phyloP scores from a whole-genome alignment of 2,797 vertebrate genomes.

The Adelosebastes latens region DNA sequence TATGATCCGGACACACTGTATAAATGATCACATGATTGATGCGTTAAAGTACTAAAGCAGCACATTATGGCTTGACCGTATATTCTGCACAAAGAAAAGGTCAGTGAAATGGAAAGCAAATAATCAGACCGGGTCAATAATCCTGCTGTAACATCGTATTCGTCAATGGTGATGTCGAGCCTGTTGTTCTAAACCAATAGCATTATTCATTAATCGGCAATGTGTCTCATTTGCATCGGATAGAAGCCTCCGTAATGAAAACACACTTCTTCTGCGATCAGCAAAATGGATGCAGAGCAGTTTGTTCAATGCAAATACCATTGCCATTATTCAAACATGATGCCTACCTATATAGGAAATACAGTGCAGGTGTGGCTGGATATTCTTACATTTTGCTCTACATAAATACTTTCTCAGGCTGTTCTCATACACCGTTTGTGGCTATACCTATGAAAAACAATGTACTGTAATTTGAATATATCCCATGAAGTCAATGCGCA shows the following conservation, averaged over 20 bases:
- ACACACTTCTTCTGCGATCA: conserved; percentile 63
- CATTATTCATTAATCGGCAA: conserved; percentile 73
- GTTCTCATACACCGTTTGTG: too few species aligned
- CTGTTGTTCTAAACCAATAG: conserved; percentile 54
- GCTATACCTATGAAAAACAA: too few species aligned
- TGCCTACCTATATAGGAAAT: conserved; percentile 1
- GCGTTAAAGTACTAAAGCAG: conserved; percentile 51
- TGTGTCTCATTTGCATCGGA: conserved; percentile 69
- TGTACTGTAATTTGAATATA: too few species aligned
- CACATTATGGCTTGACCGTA: conserved; percentile 39
- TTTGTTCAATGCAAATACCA: conserved; percentile 60
- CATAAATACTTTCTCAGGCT: neutral
- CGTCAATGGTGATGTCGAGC: conserved; percentile 45
- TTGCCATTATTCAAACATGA: conserved; percentile 47
- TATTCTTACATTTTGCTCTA: neutral
- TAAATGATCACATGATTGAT: conserved; percentile 69
- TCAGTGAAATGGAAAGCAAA: conserved; percentile 59
- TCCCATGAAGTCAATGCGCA: too few species aligned
- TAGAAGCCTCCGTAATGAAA: conserved; percentile 65
- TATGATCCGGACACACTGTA: conserved; percentile 64
- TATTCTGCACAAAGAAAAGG: conserved; percentile 49
- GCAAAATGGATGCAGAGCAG: conserved; percentile 57
- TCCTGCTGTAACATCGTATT: conserved; percentile 40
- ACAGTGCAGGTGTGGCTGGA: neutral
- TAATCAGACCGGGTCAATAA: conserved; percentile 56